phyloP scores from a whole-genome alignment of 37 sponge, comb jelly and placozoan species.

The Spongilla lacustris region DNA sequence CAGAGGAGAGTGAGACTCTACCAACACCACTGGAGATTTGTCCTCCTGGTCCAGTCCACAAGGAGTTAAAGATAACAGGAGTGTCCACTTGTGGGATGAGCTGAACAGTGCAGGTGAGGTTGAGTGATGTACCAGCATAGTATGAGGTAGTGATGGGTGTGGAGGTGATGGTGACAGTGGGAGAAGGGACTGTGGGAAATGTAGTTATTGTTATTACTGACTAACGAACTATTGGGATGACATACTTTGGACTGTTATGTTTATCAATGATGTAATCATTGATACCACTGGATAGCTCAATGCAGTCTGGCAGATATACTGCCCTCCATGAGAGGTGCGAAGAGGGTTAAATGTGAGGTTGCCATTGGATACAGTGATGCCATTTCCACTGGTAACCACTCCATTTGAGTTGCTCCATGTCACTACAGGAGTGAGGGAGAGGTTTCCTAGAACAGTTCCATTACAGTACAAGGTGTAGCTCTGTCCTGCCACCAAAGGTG shows the following conservation, averaged over 20 bases:
- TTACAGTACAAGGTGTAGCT: not conserved
- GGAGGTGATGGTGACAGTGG: not conserved
- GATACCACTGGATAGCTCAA: not conserved
- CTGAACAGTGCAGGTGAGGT: not conserved
- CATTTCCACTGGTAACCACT: not conserved
- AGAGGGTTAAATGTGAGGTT: not conserved
- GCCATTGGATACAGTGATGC: not conserved
- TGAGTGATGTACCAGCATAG: not conserved
- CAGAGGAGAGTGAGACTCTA: not conserved
- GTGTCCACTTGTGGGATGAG: slow-evolving; percentile 1
- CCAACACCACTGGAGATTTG: not conserved
- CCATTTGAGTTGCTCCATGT: not conserved
- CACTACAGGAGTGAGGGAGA: not conserved
- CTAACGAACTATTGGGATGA: no score
- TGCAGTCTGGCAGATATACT: not conserved
- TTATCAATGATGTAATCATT: no score
- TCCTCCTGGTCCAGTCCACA: not conserved
- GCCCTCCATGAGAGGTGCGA: slow-evolving; percentile 10
- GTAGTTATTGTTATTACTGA: no score
- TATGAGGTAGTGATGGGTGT: not conserved
- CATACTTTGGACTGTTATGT: no score
- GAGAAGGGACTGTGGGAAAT: not conserved
- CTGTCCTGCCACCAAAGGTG: not conserved
- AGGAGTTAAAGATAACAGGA: not conserved
- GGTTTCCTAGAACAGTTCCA: not conserved